These are phyloP conservation scores for Anseranas semipalmata DNA, from an alignment of 2,113 vertebrate genomes.

Conservation along the genomic window DNA sequence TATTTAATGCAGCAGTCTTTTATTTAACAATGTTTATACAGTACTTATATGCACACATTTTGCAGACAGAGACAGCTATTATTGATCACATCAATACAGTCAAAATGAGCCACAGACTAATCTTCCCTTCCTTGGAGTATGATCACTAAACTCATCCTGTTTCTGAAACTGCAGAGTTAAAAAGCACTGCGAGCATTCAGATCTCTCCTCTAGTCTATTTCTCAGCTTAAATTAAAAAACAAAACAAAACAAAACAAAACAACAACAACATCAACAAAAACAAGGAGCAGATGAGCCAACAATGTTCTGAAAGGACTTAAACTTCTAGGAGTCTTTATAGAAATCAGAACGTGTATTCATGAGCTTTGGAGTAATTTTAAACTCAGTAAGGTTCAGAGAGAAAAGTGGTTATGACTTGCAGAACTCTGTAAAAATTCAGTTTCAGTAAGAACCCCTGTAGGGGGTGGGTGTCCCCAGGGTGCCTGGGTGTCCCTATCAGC, in stretches of 20 bases:
- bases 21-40: conserved; percentile 71
- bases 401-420: conserved; percentile 10
- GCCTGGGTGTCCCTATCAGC: background rate
- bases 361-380: background rate
- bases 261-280: no score
- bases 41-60: conserved; percentile 49
- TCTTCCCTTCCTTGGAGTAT: conserved; percentile 5
- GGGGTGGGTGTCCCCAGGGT: background rate
- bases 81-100: conserved; percentile 41
- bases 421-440: background rate
- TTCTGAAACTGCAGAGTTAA: background rate
- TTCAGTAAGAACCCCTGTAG: background rate
- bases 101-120: conserved; percentile 44
- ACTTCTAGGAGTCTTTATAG: background rate
- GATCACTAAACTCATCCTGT: background rate
- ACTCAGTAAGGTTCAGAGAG: background rate
- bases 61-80: conserved; percentile 36
- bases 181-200: background rate
- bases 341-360: background rate
- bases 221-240: background rate
- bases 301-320: background rate
- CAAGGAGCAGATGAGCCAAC: background rate
- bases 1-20: conserved; percentile 78
- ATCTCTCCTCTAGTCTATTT: background rate
- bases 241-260: background rate